Percentiles rank a stretch among this genome's conserved stretches.
phyloP scores from a whole-genome alignment of 2,113 vertebrate genomes.

The Uria aalge region DNA sequence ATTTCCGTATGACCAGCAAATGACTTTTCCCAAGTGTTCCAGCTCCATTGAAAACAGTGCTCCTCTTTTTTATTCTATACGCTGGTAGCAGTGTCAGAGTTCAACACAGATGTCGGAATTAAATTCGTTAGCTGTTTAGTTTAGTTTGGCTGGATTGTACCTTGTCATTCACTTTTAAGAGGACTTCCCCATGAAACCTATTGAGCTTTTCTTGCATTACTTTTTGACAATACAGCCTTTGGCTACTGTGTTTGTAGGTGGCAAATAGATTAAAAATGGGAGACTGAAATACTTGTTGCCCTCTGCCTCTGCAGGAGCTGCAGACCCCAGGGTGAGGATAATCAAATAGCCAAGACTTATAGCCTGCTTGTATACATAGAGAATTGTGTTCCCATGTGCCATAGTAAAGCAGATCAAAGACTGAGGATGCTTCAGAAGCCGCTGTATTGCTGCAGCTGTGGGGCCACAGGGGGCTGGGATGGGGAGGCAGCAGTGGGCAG shows the following conservation, averaged over 20 bases:
- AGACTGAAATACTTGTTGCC: neutral
- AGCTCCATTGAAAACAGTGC: neutral
- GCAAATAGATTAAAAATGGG: neutral
- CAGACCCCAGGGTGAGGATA: neutral
- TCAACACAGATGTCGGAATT: neutral
- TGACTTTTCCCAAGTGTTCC: neutral
- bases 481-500: accelerated
- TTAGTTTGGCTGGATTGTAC: neutral
- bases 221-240: neutral
- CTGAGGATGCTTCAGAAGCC: neutral
- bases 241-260: neutral
- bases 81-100: neutral
- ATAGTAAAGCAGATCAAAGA: neutral
- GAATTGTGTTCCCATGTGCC: neutral
- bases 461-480: accelerated
- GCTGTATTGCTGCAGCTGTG: accelerated
- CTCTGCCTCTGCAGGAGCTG: neutral
- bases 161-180: neutral
- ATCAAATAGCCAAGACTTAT: neutral
- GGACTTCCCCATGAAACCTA: neutral
- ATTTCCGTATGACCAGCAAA: neutral
- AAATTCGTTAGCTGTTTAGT: neutral
- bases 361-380: neutral
- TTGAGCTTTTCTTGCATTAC: neutral
- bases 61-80: neutral